These are phyloP conservation scores for Otis tarda DNA, from an alignment of 2,113 vertebrate species.

Conservation along the genomic window DNA sequence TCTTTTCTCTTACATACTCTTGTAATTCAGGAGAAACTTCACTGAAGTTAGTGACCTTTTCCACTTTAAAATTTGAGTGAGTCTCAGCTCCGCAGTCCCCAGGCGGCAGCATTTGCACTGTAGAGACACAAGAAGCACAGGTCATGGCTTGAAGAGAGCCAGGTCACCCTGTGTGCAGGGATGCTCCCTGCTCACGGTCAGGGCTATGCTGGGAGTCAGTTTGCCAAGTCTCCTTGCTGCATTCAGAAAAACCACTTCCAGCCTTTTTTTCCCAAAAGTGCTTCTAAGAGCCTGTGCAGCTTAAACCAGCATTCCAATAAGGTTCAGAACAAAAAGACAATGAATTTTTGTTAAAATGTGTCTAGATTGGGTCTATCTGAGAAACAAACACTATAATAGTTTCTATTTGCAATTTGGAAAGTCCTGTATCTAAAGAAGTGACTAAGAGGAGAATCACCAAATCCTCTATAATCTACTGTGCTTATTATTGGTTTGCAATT, in stretches of 20 bases:
- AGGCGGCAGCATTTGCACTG: not conserved
- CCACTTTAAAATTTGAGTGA: rapidly evolving
- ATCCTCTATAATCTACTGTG: not conserved
- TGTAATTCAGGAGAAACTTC: not conserved
- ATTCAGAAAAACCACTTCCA: not conserved
- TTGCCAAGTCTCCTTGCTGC: not conserved
- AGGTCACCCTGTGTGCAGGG: rapidly evolving
- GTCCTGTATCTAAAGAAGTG: not conserved
- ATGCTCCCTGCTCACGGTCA: not conserved
- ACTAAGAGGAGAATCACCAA: not conserved
- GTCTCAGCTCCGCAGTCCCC: not conserved
- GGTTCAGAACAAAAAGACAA: not conserved
- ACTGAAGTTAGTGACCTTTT: not conserved
- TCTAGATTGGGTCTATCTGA: not conserved
- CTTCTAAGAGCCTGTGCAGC: not conserved
- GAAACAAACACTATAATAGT: not conserved
- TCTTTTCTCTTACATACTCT: not conserved
- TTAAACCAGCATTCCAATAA: not conserved
- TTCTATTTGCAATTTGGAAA: not conserved
- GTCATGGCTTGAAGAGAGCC: rapidly evolving
- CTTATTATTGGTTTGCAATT: not conserved
- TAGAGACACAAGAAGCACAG: rapidly evolving
- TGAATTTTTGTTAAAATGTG: not conserved
- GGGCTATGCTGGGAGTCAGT: not conserved
- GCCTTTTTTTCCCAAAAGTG: not conserved